phyloP scores from a whole-genome alignment of 2,113 vertebrate genomes.

The Herpetotheres cachinnans region DNA sequence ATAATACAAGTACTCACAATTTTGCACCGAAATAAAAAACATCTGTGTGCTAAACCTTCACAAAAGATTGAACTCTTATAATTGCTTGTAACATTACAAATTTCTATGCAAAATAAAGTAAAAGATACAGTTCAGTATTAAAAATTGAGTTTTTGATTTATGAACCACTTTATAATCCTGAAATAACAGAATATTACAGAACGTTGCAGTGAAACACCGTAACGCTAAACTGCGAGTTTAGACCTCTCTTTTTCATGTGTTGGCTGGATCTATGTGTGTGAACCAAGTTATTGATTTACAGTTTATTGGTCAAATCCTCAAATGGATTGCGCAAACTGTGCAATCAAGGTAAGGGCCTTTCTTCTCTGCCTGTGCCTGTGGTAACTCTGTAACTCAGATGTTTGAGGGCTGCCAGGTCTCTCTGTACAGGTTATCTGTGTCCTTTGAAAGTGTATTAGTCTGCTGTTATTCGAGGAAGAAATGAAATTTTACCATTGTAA shows the following conservation, averaged over 20 bases:
- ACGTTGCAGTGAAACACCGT: not conserved
- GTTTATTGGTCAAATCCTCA: not conserved
- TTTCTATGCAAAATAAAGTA: not conserved
- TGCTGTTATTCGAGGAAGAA: not conserved
- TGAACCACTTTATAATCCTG: not conserved
- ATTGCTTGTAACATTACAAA: not conserved
- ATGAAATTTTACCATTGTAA: not conserved
- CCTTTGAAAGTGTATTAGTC: not conserved
- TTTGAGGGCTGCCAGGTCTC: not conserved
- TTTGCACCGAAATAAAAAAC: constrained; percentile 28
- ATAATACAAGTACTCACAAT: constrained; percentile 31
- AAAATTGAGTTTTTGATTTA: not conserved
- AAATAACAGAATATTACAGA: not conserved
- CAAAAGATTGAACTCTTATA: not conserved
- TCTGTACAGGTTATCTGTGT: not conserved
- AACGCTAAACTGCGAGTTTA: not conserved
- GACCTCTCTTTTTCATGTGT: not conserved
- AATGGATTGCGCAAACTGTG: not conserved
- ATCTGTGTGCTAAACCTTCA: not conserved
- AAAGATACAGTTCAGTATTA: not conserved
- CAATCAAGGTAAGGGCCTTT: not conserved
- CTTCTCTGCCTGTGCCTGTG: not conserved
- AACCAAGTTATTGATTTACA: not conserved
- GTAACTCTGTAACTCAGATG: not conserved
- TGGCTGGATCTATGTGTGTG: not conserved